Base-by-base conservation (phyloP, 2,113 vertebrate species). In the Hypomesus transpacificus region DNA sequence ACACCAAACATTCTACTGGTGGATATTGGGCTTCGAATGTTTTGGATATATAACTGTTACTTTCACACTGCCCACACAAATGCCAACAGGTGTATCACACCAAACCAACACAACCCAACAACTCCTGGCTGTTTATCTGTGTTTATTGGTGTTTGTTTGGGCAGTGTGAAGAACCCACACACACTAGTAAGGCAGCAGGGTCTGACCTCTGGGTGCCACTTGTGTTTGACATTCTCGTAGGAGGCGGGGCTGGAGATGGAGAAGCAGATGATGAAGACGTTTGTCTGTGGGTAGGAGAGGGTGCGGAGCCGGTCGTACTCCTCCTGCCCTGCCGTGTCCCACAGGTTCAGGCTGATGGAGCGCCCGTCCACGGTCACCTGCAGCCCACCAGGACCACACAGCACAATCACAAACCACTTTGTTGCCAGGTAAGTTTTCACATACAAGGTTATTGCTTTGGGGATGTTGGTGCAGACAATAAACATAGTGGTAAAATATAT, bases 281-380 rank as follows among this genome's bases (percentile, higher is more conserved):
- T 75, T 62, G 74, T 75, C 68, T 75, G 74, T 8, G 74, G 74
- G 74, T 75, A 75, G 68, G 74, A 75, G 21, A 75, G 74, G 9
- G 74, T 75, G 24, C 74, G 68, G 17, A 75, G 74, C 3, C 74
- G 61, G 39, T 75, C 74, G 16, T 75, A 75, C 68, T 75, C 74
- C 62, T 75, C 74, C 62, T 75, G 74, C 9, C 74, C 74, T 3
- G 74, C 74, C 53, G 74, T 75, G 68, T 75, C 74, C 74, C 74
- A 75, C 54, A 75, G 74, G 74, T 75, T 75, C 21, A 75, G 68
- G 46, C 74, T 75, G 68, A 75, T 60, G 34, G 53, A 21, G 16
- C 74, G 74, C 3, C 68, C 62, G 9, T 75, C 74, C 63, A 75
- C 54, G 2, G 74, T 65, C 68, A 75, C 61, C 74, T 94, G 92